These are phyloP conservation scores for Alcedo atthis DNA, from an alignment of 2,797 vertebrate genomes.

Conservation along the genomic window DNA sequence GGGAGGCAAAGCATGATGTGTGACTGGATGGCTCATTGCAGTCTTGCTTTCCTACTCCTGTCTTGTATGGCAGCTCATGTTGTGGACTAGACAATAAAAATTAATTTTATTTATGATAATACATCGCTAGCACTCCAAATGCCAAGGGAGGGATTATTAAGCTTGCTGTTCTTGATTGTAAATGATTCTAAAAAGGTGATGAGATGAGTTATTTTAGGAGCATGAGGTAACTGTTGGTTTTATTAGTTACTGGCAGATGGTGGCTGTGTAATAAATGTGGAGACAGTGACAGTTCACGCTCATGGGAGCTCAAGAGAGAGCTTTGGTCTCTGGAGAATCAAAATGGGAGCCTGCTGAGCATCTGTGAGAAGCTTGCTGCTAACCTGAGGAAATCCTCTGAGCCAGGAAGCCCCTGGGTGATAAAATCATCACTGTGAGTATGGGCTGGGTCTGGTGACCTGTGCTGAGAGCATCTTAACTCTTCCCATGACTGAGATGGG, in stretches of 20 bases:
- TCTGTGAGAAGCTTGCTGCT: background rate
- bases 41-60: background rate
- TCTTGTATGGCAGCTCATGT: background rate
- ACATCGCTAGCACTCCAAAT: background rate
- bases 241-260: conserved; percentile 45
- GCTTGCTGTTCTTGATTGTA: background rate
- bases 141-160: background rate
- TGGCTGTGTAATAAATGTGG: conserved; percentile 29
- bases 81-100: background rate
- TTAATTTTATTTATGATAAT: background rate
- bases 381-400: background rate
- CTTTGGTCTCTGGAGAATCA: background rate
- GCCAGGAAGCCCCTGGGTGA: background rate
- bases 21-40: background rate
- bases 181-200: conserved; percentile 37
- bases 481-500: background rate
- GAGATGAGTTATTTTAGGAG: conserved; percentile 25
- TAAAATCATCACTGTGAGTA: background rate
- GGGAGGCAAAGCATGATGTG: background rate
- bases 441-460: background rate
- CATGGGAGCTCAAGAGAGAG: background rate
- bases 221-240: conserved; percentile 22
- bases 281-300: conserved; percentile 21
- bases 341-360: background rate
- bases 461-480: background rate